phyloP scores from a whole-genome alignment of 2,113 vertebrate species.

The Candoia aspera region DNA sequence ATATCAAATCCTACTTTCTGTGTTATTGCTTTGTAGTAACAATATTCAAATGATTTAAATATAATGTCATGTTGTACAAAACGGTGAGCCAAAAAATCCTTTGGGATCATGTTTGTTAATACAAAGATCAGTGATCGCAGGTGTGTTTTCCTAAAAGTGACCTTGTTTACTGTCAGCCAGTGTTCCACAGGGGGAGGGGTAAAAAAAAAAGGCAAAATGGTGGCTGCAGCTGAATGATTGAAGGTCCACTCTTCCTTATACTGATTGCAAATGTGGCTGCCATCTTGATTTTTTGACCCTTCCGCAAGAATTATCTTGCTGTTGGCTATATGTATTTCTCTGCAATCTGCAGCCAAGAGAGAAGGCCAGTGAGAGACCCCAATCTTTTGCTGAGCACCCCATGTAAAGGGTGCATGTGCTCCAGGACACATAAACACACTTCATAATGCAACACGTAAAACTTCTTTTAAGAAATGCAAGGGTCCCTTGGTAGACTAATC shows the following conservation, averaged over 20 bases:
- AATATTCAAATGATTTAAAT: neutral
- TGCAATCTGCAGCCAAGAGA: neutral
- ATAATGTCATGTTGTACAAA: neutral
- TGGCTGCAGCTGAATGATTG: neutral
- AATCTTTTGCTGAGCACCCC: neutral
- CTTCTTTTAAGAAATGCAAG: neutral
- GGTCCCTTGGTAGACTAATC: neutral
- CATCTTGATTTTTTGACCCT: neutral
- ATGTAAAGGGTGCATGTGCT: too few relatives aligned
- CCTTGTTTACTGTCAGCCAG: neutral
- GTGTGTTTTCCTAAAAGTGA: neutral
- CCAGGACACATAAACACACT: neutral
- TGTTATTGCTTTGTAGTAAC: neutral
- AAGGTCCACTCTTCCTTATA: neutral
- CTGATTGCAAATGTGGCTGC: neutral
- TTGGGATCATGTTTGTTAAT: neutral
- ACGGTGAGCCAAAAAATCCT: neutral
- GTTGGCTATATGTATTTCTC: neutral
- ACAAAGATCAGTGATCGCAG: neutral
- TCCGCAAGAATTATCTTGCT: neutral
- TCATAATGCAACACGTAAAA: neutral
- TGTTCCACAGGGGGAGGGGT: neutral
- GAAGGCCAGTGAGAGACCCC: neutral
- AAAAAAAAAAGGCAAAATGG: neutral
- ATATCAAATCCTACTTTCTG: neutral